phyloP scores from a whole-genome alignment of 2,888 invertebrate species.

The Meganola albula region DNA sequence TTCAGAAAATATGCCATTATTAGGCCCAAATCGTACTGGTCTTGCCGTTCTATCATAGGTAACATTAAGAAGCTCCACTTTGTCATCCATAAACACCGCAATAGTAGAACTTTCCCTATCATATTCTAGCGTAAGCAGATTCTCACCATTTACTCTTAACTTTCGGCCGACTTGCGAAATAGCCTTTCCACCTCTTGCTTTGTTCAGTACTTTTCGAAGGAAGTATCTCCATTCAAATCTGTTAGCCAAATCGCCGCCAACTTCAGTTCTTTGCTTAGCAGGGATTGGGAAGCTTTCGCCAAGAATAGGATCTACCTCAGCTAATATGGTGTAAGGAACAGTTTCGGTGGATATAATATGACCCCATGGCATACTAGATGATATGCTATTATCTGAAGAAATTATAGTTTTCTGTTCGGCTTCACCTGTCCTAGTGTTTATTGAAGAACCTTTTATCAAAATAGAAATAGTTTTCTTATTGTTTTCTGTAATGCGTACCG shows the following conservation, averaged over 20 bases:
- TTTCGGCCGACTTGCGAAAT: conserved; percentile 91
- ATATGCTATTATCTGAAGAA: conserved; percentile 89
- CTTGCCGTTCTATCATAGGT: conserved; percentile 91
- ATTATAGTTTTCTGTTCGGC: conserved; percentile 89
- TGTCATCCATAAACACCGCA: conserved; percentile 91
- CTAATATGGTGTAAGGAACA: conserved; percentile 91
- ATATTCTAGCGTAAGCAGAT: conserved; percentile 93
- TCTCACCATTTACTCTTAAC: conserved; percentile 93
- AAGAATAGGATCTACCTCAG: conserved; percentile 91
- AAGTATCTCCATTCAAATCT: conserved; percentile 98
- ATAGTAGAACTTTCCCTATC: conserved; percentile 91
- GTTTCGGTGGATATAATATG: conserved; percentile 93
- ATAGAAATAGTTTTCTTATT: conserved; percentile 89
- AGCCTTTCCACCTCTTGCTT: conserved; percentile 79
- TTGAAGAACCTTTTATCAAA: conserved; percentile 91
- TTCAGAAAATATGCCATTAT: conserved; percentile 90
- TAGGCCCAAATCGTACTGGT: conserved; percentile 90
- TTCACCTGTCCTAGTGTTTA: conserved; percentile 88
- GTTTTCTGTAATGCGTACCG: conserved; percentile 89
- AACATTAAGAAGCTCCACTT: conserved; percentile 89
- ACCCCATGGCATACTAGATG: conserved; percentile 90
- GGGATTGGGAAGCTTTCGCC: conserved; percentile 95
- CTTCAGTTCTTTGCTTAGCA: conserved; percentile 92
- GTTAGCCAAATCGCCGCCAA: conserved; percentile 93
- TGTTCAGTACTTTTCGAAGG: conserved; percentile 83